Percentiles rank a stretch among this genome's conserved stretches.
Evolutionary conservation across 1,140 invertebrate genomes (phyloP).

Genomic region (Drosophila repletoides): DNA sequence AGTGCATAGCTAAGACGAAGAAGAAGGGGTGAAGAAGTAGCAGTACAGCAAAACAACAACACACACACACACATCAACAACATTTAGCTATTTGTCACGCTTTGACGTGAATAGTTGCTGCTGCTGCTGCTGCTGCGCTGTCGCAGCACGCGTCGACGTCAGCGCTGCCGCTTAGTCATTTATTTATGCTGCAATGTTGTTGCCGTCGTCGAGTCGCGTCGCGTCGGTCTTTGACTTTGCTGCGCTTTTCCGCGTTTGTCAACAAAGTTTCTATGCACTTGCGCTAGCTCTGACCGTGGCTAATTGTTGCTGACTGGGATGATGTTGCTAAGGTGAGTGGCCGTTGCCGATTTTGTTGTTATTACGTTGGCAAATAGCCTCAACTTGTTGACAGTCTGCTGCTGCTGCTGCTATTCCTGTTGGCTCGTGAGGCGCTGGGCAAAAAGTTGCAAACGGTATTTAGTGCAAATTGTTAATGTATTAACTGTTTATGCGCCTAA

Average conservation of each 20-base stretch:
- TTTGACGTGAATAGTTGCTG: slow-evolving; percentile 50
- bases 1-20: slow-evolving; percentile 30
- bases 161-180: slow-evolving; percentile 34
- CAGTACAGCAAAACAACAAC: slow-evolving; percentile 11
- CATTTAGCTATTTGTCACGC: slow-evolving; percentile 63
- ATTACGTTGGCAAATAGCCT: slow-evolving; percentile 32
- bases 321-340: slow-evolving; percentile 63
- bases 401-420: slow-evolving; percentile 18
- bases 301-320: slow-evolving; percentile 37
- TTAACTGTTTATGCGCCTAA: slow-evolving; percentile 54
- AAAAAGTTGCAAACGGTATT: slow-evolving; percentile 46
- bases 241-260: slow-evolving; percentile 50
- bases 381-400: slow-evolving; percentile 31
- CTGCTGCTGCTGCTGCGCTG: neutral
- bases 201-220: slow-evolving; percentile 22
- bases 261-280: slow-evolving; percentile 42
- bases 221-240: slow-evolving; percentile 64
- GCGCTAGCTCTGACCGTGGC: slow-evolving; percentile 28
- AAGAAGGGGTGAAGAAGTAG: slow-evolving; percentile 17
- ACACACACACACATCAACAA: slow-evolving; percentile 15
- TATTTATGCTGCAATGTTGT: slow-evolving; percentile 7
- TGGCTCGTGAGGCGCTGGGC: neutral
- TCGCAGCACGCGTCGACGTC: slow-evolving; percentile 8
- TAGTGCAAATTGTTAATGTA: slow-evolving; percentile 51
- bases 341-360: slow-evolving; percentile 40